Percentiles rank a stretch among this genome's conserved stretches.
These are phyloP conservation scores for Pristionchus entomophagus DNA, from an alignment of 2,888 invertebrate species.

Conservation along the genomic window DNA sequence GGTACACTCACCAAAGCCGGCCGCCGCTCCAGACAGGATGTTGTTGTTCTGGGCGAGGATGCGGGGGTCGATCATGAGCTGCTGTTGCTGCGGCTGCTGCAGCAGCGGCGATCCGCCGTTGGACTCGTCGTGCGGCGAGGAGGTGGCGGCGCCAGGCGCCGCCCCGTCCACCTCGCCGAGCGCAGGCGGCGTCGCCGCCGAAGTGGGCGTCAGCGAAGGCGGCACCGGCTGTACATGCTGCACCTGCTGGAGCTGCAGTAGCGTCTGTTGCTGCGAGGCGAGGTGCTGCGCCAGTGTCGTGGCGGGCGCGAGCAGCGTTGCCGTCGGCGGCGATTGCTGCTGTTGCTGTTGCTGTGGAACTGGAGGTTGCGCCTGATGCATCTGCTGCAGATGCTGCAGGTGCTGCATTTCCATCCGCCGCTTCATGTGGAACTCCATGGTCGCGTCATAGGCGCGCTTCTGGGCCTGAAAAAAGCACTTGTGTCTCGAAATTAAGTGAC, in stretches of 20 bases:
- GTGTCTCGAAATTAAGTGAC: neutral
- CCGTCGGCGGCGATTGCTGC: neutral
- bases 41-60: constrained; percentile 47
- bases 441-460: constrained; percentile 61
- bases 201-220: constrained; percentile 44
- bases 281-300: constrained; percentile 49
- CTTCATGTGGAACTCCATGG: constrained; percentile 65
- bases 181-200: constrained; percentile 43
- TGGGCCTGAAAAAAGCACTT: constrained; percentile 52
- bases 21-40: constrained; percentile 21
- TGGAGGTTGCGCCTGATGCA: constrained; percentile 26
- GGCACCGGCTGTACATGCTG: constrained; percentile 48
- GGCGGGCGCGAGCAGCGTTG: neutral
- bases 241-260: constrained; percentile 51
- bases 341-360: neutral
- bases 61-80: constrained; percentile 46
- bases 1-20: constrained; percentile 29
- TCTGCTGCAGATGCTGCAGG: constrained; percentile 48
- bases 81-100: constrained; percentile 25
- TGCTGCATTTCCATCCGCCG: constrained; percentile 59
- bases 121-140: neutral
- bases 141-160: neutral
- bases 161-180: neutral
- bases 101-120: neutral
- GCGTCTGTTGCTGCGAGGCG: constrained; percentile 53